Percentiles rank a stretch among this genome's conserved stretches.
phyloP scores from a whole-genome alignment of 2,797 vertebrate genomes.

The Xyrichtys novacula region DNA sequence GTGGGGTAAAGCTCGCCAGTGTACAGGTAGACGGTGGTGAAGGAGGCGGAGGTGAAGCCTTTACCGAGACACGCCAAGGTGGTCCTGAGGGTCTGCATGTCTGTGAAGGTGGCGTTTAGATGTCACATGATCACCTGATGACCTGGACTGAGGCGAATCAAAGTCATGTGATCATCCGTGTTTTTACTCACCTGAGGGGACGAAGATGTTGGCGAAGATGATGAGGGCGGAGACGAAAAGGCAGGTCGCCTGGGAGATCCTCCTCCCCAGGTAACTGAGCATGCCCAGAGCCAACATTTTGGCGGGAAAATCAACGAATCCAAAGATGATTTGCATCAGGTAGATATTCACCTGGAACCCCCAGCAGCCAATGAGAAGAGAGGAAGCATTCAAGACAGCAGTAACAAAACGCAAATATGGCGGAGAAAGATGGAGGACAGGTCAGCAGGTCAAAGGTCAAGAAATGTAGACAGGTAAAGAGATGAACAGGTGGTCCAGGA shows the following conservation, averaged over 20 bases:
- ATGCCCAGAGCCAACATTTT: conserved; percentile 79
- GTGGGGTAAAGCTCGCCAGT: conserved; percentile 91
- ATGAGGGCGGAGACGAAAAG: conserved; percentile 79
- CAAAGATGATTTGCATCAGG: conserved; percentile 87
- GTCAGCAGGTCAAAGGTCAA: no score
- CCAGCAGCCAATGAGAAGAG: conserved; percentile 11
- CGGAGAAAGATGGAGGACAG: not conserved
- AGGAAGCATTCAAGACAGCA: not conserved
- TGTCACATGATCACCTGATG: not conserved
- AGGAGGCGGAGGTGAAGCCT: conserved; percentile 87
- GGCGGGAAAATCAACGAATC: conserved; percentile 82
- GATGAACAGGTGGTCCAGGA: not conserved
- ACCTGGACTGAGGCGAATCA: not conserved
- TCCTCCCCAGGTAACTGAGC: conserved; percentile 80
- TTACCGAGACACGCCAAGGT: conserved; percentile 87
- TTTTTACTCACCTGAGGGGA: conserved; percentile 79
- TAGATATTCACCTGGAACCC: conserved; percentile 81
- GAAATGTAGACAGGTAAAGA: not conserved
- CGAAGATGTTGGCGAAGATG: conserved; percentile 84
- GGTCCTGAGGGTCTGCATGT: conserved; percentile 82
- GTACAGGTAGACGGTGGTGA: conserved; percentile 89
- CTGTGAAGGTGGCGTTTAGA: conserved; percentile 57
- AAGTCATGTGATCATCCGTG: not conserved
- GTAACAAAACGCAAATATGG: not conserved
- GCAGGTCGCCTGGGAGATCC: conserved; percentile 76